phyloP scores from a whole-genome alignment of 2,113 vertebrate species.

The Isurus oxyrinchus region DNA sequence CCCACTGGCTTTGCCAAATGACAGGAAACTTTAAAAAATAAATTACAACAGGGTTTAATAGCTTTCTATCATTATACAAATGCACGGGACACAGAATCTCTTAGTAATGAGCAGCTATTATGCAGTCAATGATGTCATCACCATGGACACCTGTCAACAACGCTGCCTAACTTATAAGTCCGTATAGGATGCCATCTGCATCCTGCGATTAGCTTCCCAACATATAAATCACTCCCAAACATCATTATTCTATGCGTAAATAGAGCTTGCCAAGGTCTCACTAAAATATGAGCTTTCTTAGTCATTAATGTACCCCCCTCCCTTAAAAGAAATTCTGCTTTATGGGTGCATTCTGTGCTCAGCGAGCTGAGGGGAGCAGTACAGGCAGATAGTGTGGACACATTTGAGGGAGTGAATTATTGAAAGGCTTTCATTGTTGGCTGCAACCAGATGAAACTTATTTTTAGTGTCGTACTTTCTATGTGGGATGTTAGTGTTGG shows the following conservation, averaged over 20 bases:
- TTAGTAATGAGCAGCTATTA: background rate
- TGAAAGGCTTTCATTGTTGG: background rate
- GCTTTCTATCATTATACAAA: background rate
- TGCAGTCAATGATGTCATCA: background rate
- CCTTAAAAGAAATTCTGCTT: conserved; percentile 4
- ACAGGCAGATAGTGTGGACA: background rate
- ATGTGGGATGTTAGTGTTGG: background rate
- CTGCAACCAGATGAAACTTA: background rate
- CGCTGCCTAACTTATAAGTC: background rate
- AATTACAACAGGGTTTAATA: background rate
- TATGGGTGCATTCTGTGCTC: background rate
- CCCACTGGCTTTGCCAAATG: too few species aligned
- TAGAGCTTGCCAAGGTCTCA: background rate
- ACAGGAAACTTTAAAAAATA: background rate
- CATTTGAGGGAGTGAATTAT: background rate
- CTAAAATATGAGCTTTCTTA: background rate
- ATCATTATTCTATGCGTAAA: background rate
- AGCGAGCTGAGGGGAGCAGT: background rate
- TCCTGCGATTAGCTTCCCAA: conserved; percentile 27
- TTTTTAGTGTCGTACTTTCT: background rate
- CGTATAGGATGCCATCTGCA: conserved; percentile 18
- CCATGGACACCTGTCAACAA: conserved; percentile 12
- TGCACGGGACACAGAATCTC: background rate
- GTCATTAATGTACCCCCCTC: conserved; percentile 12
- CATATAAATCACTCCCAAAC: background rate